Evolutionary conservation across 2,797 vertebrate genomes (phyloP).

Genomic region (Meriones psammophilus): DNA sequence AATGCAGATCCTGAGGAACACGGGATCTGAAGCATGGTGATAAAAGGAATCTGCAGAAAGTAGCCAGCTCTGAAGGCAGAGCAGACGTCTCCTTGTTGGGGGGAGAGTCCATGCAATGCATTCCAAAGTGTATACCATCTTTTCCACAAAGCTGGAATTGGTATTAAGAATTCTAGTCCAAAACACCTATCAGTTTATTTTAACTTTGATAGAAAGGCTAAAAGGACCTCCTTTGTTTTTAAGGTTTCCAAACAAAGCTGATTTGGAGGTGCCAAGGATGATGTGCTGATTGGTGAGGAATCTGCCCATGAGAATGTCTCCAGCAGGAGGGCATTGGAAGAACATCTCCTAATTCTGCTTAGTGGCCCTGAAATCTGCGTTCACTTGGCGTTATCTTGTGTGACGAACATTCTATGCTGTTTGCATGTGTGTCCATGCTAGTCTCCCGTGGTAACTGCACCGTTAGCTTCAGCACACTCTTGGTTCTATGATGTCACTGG

Average conservation of each 20-base stretch:
- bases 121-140: slow-evolving; percentile 56
- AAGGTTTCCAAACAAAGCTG: not conserved
- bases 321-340: not conserved
- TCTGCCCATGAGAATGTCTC: not conserved
- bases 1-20: slow-evolving; percentile 13
- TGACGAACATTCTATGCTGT: not conserved
- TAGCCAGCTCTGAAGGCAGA: slow-evolving; percentile 54
- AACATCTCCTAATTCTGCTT: slow-evolving; percentile 18
- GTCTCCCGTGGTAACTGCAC: not conserved
- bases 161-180: too few relatives aligned
- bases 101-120: slow-evolving; percentile 65
- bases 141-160: too few relatives aligned
- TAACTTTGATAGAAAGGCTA: not conserved
- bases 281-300: not conserved
- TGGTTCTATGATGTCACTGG: not conserved
- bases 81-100: not conserved
- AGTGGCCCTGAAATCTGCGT: not conserved
- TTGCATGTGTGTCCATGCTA: too few relatives aligned
- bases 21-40: not conserved
- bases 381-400: not conserved
- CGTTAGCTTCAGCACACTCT: not conserved
- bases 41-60: not conserved
- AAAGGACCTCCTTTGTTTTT: slow-evolving; percentile 12
- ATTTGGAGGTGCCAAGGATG: not conserved
- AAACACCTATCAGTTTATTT: slow-evolving; percentile 69